phyloP scores from a whole-genome alignment of 2,797 vertebrate genomes.

The Pachyuromys duprasi region DNA sequence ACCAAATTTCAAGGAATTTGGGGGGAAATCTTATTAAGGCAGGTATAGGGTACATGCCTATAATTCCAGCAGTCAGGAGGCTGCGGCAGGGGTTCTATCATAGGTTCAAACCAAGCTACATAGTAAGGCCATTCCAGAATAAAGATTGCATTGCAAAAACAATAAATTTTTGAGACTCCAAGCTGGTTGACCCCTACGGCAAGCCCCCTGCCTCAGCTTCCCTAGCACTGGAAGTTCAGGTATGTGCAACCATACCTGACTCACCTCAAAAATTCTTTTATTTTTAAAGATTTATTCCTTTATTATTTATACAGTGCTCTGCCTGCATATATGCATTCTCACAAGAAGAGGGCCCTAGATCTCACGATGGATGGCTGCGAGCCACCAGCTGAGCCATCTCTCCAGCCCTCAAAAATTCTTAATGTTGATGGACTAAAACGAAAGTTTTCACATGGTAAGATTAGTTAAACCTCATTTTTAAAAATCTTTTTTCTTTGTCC shows the following conservation, averaged over 20 bases:
- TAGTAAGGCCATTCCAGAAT: neutral
- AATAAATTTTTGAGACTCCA: neutral
- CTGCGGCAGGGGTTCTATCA: neutral
- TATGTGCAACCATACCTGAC: neutral
- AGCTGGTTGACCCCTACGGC: neutral
- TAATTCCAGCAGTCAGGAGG: neutral
- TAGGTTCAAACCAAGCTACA: neutral
- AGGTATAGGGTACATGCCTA: neutral
- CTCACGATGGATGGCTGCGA: too few species aligned
- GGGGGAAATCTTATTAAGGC: neutral
- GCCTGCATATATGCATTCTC: too few species aligned
- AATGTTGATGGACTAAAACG: neutral
- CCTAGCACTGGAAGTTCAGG: neutral
- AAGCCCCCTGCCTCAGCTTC: neutral
- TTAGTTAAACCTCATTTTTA: slow-evolving; percentile 22
- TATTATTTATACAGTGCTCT: too few species aligned
- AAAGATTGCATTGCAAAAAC: neutral
- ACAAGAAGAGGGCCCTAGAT: too few species aligned
- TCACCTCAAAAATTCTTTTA: neutral
- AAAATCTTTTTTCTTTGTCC: neutral
- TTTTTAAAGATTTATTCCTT: too few species aligned
- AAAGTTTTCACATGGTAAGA: neutral
- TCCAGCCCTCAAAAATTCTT: neutral
- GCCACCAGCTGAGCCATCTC: too few species aligned
- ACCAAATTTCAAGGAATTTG: slow-evolving; percentile 20